A percentile compares a stretch with the other conserved stretches of the same genome.
Evolutionary conservation across 2,888 invertebrate genomes (phyloP).

Genomic region (Drosophila putrida): DNA sequence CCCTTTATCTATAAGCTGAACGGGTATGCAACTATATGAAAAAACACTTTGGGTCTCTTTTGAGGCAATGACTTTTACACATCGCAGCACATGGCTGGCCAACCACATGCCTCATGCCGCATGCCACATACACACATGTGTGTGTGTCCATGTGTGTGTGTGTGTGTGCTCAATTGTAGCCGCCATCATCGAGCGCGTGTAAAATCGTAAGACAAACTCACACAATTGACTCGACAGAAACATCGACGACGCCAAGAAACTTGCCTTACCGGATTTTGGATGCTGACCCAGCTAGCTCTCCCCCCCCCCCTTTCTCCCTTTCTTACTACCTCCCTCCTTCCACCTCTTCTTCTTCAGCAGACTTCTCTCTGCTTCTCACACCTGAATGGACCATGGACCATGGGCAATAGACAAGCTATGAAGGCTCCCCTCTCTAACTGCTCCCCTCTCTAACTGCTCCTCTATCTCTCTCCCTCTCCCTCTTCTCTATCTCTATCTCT

Average conservation of each 20-base stretch:
- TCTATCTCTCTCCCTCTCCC: not conserved
- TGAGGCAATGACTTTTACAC: conserved; percentile 78
- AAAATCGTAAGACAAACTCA: conserved; percentile 63
- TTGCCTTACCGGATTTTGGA: conserved; percentile 81
- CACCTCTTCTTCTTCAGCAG: not conserved
- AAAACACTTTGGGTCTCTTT: conserved; percentile 55
- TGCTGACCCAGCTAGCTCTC: conserved; percentile 62
- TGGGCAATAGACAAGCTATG: conserved; percentile 56
- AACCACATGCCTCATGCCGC: conserved; percentile 16
- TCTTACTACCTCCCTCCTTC: not conserved
- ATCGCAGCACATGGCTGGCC: conserved; percentile 75
- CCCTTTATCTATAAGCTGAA: too few species aligned
- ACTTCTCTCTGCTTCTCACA: conserved; percentile 25
- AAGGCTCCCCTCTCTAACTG: conserved; percentile 21
- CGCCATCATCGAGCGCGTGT: conserved; percentile 66
- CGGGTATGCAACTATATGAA: too few species aligned
- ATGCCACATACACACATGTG: not conserved
- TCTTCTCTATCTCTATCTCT: not conserved
- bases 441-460: conserved; percentile 16
- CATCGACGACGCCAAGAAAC: conserved; percentile 64
- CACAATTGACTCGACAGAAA: conserved; percentile 48
- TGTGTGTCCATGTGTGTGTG: conserved; percentile 28
- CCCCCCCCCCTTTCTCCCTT: not conserved
- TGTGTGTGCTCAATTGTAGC: conserved; percentile 71
- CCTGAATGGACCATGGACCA: conserved; percentile 60